phyloP scores from a whole-genome alignment of 2,888 invertebrate species.

The Abrostola tripartita region DNA sequence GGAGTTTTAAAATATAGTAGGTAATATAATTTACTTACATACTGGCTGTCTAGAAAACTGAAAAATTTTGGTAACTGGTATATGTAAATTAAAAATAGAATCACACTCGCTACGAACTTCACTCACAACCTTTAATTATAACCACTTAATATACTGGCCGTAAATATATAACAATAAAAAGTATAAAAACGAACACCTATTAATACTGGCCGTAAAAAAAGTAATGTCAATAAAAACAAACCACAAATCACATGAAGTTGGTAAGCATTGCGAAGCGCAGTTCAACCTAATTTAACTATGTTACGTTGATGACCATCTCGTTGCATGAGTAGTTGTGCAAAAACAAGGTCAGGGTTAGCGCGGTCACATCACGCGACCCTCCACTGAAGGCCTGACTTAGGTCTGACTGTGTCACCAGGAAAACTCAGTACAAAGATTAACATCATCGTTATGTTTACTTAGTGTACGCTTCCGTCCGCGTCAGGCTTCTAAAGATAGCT shows the following conservation, averaged over 20 bases:
- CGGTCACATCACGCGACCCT: slow-evolving; percentile 59
- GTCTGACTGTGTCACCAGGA: slow-evolving; percentile 42
- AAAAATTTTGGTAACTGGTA: no score
- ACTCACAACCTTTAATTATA: no score
- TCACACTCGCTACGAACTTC: no score
- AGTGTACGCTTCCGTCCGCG: neutral
- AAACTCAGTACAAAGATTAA: slow-evolving; percentile 24
- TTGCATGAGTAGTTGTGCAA: slow-evolving; percentile 69
- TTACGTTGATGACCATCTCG: slow-evolving; percentile 45
- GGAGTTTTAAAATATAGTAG: no score
- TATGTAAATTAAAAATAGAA: no score
- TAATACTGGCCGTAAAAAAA: no score
- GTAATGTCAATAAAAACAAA: neutral
- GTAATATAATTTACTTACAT: no score
- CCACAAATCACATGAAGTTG: neutral
- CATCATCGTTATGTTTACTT: neutral
- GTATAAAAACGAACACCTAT: no score
- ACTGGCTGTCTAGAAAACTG: no score
- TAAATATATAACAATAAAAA: no score
- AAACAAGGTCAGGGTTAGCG: slow-evolving; percentile 69
- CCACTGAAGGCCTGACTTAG: slow-evolving; percentile 52
- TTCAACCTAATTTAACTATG: slow-evolving; percentile 15
- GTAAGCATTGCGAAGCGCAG: neutral
- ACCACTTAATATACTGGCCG: no score
- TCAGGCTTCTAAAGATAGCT: neutral